Evolutionary conservation across 2,888 invertebrate species (phyloP), one percentile per base, ranked within the genome.

Genomic region (Elegia similella): DNA sequence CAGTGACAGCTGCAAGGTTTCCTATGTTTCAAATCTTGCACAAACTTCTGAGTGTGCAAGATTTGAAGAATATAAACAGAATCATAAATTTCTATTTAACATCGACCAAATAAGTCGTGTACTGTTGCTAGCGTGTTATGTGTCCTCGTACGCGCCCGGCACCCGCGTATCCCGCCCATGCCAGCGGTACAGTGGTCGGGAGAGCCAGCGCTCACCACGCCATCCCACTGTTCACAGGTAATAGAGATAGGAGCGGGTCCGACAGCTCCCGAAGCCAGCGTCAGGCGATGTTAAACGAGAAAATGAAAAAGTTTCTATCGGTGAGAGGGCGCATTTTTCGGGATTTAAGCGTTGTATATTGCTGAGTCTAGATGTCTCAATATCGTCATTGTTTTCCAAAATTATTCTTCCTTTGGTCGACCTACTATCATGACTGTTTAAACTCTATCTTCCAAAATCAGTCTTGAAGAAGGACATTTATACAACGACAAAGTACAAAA

Each of bases 301-400:
- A 97, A 95, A 97, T 97, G 93, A 96, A 97, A 95, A 97, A 96
- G 90, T 97, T 97, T 92, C 93, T 97, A 93, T 96, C 96, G 96
- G 97, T 97, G 95, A 94, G 94, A 87, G 81, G 83, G 78, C 81
- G 82, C 77, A 66, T 70, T 70, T 62, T 65, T 42, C 48, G 48
- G 55, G 56, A 56, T 48, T 63, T 70, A 70, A 78, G 82, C 84
- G 84, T 84, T 86, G 85, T 88, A 83, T 79, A 80, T 77, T 82
- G 86, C 85, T 86, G 74, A 74, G 78, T 75, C 76, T 88, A 86
- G 86, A 84, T 88, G 87, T 87, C 78, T 83, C 79, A 78, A 74
- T 85, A 79, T 80, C 74, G 79, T 78, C 73, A 76, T 63, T 80
- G 76, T 82, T 82, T 55, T 80, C 75, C 76, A 77, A 76, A 75